Base-by-base conservation (phyloP, 2,888 invertebrate species). In the Opisthograptis luteolata region DNA sequence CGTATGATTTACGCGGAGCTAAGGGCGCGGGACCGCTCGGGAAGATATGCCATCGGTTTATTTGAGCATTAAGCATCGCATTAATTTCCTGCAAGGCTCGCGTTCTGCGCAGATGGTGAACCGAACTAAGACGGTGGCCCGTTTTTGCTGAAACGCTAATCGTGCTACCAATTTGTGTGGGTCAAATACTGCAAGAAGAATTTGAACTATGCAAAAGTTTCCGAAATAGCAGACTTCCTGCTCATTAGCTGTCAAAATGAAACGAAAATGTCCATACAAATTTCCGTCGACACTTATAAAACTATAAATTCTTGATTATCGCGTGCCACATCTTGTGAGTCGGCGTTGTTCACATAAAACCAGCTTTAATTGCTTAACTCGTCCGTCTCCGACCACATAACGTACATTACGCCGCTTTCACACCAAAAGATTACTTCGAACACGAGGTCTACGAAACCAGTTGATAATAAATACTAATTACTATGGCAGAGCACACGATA, bases 391-490 rank as follows among this genome's bases (percentile, higher is more conserved):
- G 72, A 79, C 74, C 79, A 78, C 81, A 87, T 87, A 80, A 85
- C 76, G 85, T 79, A 83, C 77, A 67, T 76, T 69, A 72, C 76
- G 66, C 77, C 72, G 80, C 83, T 77, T 81, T 83, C 81, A 81
- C 82, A 82, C 81, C 72, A 68, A 76, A 47, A 82, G 75, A 77
- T 76, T 67, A 70, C 71, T 64, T 68, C 68, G 66, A 62, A 69
- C 60, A 69, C 31, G 40, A 36, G 15, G 63, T 40, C 35, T 20
- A 35, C 35, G 35, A 47, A 81, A 76, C 77, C 71, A 65, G 78
- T 73, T 65, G 60, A 83, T 81, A 86, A 89, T 88, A 89, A 89
- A 87, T 89, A 88, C 87, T 86, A 88, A 89, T 90, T 89, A 90
- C 89, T 78, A 79, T n/a, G n/a, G 85, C 83, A 81, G 87, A 88